phyloP scores from a whole-genome alignment of 1,140 invertebrate genomes.

The Orchestia grillus region DNA sequence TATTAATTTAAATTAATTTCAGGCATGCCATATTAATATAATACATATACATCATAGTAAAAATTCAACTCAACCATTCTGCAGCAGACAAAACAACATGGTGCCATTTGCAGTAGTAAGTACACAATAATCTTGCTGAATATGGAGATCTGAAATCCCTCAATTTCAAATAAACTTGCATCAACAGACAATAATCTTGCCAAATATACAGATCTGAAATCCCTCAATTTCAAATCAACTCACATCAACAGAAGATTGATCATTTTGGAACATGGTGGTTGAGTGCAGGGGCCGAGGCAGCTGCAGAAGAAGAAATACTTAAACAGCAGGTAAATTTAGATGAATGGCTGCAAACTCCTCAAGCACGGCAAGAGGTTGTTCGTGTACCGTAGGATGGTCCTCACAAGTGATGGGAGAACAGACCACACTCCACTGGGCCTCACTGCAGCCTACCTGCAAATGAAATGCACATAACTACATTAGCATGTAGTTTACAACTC shows the following conservation, averaged over 20 bases:
- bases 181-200: too few relatives aligned
- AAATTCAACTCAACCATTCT: too few relatives aligned
- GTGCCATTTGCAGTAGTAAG: too few relatives aligned
- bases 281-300: neutral
- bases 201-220: neutral
- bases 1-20: too few relatives aligned
- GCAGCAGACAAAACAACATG: too few relatives aligned
- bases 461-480: neutral
- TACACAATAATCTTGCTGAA: too few relatives aligned
- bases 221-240: neutral
- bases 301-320: neutral
- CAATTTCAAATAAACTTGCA: neutral
- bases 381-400: slow-evolving; percentile 53
- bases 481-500: too few relatives aligned
- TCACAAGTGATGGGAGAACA: slow-evolving; percentile 55
- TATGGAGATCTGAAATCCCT: neutral
- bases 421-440: slow-evolving; percentile 56
- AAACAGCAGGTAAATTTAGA: neutral
- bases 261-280: slow-evolving; percentile 13
- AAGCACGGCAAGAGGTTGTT: neutral
- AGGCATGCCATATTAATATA: too few relatives aligned
- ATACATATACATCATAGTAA: too few relatives aligned
- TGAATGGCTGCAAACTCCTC: neutral
- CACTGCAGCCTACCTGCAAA: slow-evolving; percentile 53
- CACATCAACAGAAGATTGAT: slow-evolving; percentile 44